These are phyloP conservation scores for Kryptolebias ocellatus DNA, from an alignment of 2,797 vertebrate genomes.

Conservation along the genomic window DNA sequence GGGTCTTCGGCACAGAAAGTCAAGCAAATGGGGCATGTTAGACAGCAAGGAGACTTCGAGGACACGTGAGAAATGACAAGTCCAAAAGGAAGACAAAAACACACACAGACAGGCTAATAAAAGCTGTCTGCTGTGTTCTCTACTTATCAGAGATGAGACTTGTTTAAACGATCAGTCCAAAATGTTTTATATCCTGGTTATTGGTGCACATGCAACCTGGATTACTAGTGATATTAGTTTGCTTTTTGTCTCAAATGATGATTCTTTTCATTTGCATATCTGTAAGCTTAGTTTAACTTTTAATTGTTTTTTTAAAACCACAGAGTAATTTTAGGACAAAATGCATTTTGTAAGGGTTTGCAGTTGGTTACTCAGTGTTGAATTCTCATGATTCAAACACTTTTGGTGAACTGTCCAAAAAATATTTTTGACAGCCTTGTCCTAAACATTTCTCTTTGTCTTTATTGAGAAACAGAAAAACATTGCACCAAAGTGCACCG, in stretches of 20 bases:
- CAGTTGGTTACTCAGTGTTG: too few relatives aligned
- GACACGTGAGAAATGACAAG: background rate
- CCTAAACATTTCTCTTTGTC: too few relatives aligned
- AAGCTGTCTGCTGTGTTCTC: background rate
- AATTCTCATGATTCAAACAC: too few relatives aligned
- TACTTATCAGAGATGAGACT: background rate
- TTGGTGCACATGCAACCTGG: background rate
- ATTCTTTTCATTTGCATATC: background rate
- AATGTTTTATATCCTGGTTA: background rate
- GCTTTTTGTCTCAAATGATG: background rate
- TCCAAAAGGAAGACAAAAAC: background rate
- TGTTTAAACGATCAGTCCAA: background rate
- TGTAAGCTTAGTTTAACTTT: background rate
- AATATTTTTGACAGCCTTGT: too few relatives aligned
- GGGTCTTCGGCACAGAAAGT: constrained; percentile 5
- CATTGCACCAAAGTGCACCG: too few relatives aligned
- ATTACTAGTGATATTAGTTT: background rate
- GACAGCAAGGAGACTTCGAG: background rate
- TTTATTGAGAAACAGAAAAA: too few relatives aligned
- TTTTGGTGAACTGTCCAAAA: too few relatives aligned
- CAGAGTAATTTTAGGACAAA: too few relatives aligned
- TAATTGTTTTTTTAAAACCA: too few relatives aligned
- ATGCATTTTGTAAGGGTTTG: too few relatives aligned
- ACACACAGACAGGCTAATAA: background rate
- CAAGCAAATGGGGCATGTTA: background rate